These are phyloP conservation scores for Omphaloscelis lunosa DNA, from an alignment of 2,888 invertebrate genomes.

Conservation along the genomic window DNA sequence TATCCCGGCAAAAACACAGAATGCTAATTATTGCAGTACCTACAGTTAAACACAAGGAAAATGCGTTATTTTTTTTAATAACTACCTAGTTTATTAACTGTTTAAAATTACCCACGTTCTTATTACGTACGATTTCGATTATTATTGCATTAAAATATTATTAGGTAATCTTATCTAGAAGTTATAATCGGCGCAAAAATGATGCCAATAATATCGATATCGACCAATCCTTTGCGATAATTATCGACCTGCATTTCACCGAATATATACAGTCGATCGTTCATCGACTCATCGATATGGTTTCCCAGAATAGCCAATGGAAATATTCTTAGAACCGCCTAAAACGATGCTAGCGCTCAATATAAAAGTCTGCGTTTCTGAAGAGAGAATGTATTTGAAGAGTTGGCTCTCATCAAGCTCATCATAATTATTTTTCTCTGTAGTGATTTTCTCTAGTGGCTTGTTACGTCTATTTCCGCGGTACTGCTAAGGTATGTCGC, in stretches of 20 bases:
- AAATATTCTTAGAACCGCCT: slow-evolving; percentile 35
- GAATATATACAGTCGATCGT: slow-evolving; percentile 29
- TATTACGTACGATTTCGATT: neutral
- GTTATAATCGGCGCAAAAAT: neutral
- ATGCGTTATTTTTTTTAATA: slow-evolving; percentile 3
- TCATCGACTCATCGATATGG: slow-evolving; percentile 23
- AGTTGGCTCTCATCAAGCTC: neutral
- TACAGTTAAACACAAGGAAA: slow-evolving; percentile 36
- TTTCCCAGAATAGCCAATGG: slow-evolving; percentile 48
- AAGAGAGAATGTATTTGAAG: slow-evolving; percentile 23
- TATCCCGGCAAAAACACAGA: slow-evolving; percentile 36
- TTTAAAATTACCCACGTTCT: slow-evolving; percentile 10
- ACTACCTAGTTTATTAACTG: neutral
- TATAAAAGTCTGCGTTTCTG: slow-evolving; percentile 34
- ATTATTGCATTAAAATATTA: slow-evolving; percentile 12
- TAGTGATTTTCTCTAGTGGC: slow-evolving; percentile 10
- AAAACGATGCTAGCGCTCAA: slow-evolving; percentile 17
- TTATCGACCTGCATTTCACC: slow-evolving; percentile 1
- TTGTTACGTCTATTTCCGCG: neutral
- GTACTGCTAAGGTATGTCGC: slow-evolving; percentile 35
- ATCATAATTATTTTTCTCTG: slow-evolving; percentile 4
- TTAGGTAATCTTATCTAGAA: slow-evolving; percentile 24
- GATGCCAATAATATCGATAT: neutral
- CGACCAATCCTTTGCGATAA: slow-evolving; percentile 1
- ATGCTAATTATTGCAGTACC: neutral